Evolutionary conservation across 2,888 invertebrate species (phyloP), one percentile per base, ranked within the genome.

Genomic region (Drosophila hamatofila): DNA sequence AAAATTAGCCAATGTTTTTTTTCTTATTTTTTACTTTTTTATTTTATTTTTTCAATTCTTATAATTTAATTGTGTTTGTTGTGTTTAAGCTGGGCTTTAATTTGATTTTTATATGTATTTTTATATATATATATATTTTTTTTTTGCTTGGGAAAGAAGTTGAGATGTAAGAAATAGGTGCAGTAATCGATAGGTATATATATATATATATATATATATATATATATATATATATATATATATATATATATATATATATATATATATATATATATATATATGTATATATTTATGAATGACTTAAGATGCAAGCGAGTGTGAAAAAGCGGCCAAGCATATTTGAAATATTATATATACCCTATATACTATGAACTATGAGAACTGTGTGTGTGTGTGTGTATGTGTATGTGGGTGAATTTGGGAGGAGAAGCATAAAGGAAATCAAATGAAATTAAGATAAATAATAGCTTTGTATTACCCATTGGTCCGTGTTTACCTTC

Each of bases 401-500:
- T 25, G 8, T 16, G 5, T 44, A 25, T 16, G 8, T 25, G 9
- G 7, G 25, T 11, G n/a, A n/a, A 12, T 23, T 9, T 8, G 30
- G 12, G 6, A 16, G 16, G 25, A n/a, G 25, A 37, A 37, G 35
- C 9, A 5, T n/a, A n/a, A 23, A 25, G 3, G 9, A 23, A 25
- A 37, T 11, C 16, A 21, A 46, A 5, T 14, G 14, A 35, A 27
- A 18, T 8, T 0, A 27, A 27, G 2, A 6, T 11, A 42, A 14
- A 33, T 55, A 18, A 41, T 18, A 8, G 14, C 18, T 12, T 7
- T 41, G 55, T 21, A 55, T 37, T 64, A 81, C 78, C 72, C 72
- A 80, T 84, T 83, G 83, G 83, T 83, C 83, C 88, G 69, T 80
- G 54, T 57, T 55, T 49, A 56, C 55, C 65, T 59, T 42, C 54